Evolutionary conservation across 2,113 vertebrate species (phyloP).

Genomic region (Sorex fumeus): DNA sequence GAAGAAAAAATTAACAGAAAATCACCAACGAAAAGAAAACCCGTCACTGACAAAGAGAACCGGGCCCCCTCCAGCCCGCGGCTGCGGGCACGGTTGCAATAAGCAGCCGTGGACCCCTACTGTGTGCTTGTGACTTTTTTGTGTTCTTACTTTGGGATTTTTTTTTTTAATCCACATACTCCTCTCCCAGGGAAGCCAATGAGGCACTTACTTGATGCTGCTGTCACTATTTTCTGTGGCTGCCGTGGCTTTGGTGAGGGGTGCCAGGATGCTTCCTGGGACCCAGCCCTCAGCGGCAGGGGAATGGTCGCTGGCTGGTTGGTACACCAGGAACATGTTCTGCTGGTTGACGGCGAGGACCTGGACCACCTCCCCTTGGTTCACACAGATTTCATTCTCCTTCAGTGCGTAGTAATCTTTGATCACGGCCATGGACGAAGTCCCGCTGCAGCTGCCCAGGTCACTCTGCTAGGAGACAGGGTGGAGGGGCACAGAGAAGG

Average conservation of each 20-base stretch:
- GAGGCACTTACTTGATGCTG: constrained; percentile 99
- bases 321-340: constrained; percentile 98
- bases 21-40: constrained; percentile 79
- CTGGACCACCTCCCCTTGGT: constrained; percentile 97
- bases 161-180: constrained; percentile 89
- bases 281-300: constrained; percentile 99
- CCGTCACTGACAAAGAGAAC: constrained; percentile 70
- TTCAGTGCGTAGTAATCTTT: constrained; percentile 99
- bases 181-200: constrained; percentile 89
- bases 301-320: constrained; percentile 94
- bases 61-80: constrained; percentile 77
- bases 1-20: constrained; percentile 78
- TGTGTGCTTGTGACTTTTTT: constrained; percentile 73
- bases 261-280: constrained; percentile 94
- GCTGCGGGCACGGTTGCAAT: constrained; percentile 83
- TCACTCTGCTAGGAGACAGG: constrained; percentile 88
- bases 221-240: constrained; percentile 94
- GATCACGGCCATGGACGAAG: constrained; percentile 95
- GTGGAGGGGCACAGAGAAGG: neutral
- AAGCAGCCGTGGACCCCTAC: constrained; percentile 87
- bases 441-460: constrained; percentile 93
- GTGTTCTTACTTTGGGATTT: constrained; percentile 75
- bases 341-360: constrained; percentile 98
- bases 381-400: constrained; percentile 98
- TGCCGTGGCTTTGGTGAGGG: constrained; percentile 90